Base-by-base conservation (phyloP, 2,797 vertebrate genomes). In the Eleutherodactylus coqui region DNA sequence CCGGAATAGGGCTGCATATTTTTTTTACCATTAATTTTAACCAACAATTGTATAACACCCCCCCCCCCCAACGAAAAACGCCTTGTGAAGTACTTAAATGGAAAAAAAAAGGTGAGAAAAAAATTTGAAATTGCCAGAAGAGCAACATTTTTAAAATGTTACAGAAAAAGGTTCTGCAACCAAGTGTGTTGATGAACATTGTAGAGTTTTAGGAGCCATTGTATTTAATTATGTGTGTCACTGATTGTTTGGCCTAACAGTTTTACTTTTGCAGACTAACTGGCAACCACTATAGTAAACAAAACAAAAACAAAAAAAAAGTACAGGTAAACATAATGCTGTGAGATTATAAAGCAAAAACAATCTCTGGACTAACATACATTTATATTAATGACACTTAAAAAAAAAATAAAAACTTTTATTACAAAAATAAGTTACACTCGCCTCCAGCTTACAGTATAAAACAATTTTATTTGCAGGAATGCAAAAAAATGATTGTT, bases 381-480 rank as follows among this genome's bases (percentile, higher is more conserved):
- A 95, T 94, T 95, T 95, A 95, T 95, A 96, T 96, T 96, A 95
- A 97, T 95, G 96, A 98, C 97, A 97, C 96, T 95, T 95, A 98
- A 98, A 98, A 83, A 72, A 96, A 99, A 87, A 99, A 41, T 8
- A 97, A 98, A 99, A 99, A 98, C 96, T 97, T 99, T 99, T 99
- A 99, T 99, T 99, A 99, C 97, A 99, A 99, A 99, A 99, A 99
- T 99, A 99, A 99, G 97, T 99, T 99, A 96, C 98, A 99, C 98
- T 99, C 97, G 97, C 98, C 95, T 99, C 95, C 93, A 94, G 95
- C 97, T 96, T 97, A 97, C 96, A 97, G 95, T 98, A 99, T 97
- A 98, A 99, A 98, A 98, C 98, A 97, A 96, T 97, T 97, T 96
- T 95, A 96, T 97, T 97, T 97, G 95, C 96, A 96, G 96, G 98